Evolutionary conservation across 2,888 invertebrate species (phyloP).

Genomic region (Alloplasta piceator): DNA sequence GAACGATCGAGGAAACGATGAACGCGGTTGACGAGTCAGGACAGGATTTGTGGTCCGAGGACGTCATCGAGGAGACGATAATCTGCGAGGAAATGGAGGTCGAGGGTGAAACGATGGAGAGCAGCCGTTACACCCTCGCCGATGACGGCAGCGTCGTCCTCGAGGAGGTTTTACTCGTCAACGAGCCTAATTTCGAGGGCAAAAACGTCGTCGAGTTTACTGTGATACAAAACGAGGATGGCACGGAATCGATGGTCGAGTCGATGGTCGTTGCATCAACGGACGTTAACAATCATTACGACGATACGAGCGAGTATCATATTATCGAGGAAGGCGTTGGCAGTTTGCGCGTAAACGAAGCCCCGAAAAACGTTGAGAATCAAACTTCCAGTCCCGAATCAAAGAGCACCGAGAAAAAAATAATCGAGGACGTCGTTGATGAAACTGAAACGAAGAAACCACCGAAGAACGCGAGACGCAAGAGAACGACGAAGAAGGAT

Average conservation of each 20-base stretch:
- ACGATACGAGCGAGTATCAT: constrained; percentile 61
- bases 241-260: constrained; percentile 73
- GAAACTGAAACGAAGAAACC: not conserved
- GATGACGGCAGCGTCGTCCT: constrained; percentile 72
- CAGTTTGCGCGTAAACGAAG: constrained; percentile 68
- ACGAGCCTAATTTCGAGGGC: constrained; percentile 69
- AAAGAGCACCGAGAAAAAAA: not conserved
- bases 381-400: no score
- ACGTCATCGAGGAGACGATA: constrained; percentile 81
- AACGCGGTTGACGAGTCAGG: constrained; percentile 61
- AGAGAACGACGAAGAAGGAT: constrained; percentile 4
- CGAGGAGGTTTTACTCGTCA: constrained; percentile 75
- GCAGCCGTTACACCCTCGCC: constrained; percentile 66
- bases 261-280: constrained; percentile 49
- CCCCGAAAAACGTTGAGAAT: not conserved
- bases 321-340: constrained; percentile 69
- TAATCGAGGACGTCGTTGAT: not conserved
- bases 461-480: constrained; percentile 1
- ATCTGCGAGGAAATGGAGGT: constrained; percentile 82
- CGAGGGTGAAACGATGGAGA: constrained; percentile 68
- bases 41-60: constrained; percentile 76
- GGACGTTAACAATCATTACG: constrained; percentile 48
- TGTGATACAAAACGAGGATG: constrained; percentile 76
- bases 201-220: constrained; percentile 76
- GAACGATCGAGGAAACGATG: constrained; percentile 56